Base-by-base conservation (phyloP, 2,113 vertebrate genomes). In the Terrapene triunguis region DNA sequence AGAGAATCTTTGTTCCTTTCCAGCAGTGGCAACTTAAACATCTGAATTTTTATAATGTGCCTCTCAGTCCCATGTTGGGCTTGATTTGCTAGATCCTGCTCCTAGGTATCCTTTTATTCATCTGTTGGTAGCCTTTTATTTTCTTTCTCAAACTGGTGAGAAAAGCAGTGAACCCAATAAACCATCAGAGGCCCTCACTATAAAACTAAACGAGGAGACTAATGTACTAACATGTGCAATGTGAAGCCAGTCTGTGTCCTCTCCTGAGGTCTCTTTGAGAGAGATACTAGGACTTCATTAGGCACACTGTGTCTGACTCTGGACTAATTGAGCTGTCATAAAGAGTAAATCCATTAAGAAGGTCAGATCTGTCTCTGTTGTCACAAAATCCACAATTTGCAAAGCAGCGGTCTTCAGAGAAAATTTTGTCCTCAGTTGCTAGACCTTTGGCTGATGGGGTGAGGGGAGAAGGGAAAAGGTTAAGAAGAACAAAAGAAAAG, bases 301-400 rank as follows among this genome's bases (percentile, higher is more conserved):
- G 95, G 76, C 92, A 78, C 89, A 72, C 54, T 79, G 50, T 57
- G 74, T 93, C 89, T 95, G 91, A 25, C 0, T 81, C 57, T 88
- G 51, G 72, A 93, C 96, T 98, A 98, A 98, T 95, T 97, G 95
- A 98, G 94, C 97, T 98, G 96, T 98, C 95, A 97, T 95, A 95
- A 95, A 87, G 88, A 8, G 72, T 47, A 94, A 95, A 96, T 95
- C 93, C 93, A 95, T 91, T 92, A 82, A 87, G 93, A 94, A 0
- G 5, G 85, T 88, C 90, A 84, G 81, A 62, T 92, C 84, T 92
- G 79, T 93, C 62, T 84, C 69, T 90, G 74, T 59, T 88, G 32
- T 76, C 91, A 69, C 4, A 27, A 86, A 96, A 97, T 72, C 88
- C 76, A 84, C 88, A 59, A 3, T 72, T 74, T 74, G 84, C 17